Base-by-base conservation (phyloP, 1,140 invertebrate genomes). In the Aphidius gifuensis region DNA sequence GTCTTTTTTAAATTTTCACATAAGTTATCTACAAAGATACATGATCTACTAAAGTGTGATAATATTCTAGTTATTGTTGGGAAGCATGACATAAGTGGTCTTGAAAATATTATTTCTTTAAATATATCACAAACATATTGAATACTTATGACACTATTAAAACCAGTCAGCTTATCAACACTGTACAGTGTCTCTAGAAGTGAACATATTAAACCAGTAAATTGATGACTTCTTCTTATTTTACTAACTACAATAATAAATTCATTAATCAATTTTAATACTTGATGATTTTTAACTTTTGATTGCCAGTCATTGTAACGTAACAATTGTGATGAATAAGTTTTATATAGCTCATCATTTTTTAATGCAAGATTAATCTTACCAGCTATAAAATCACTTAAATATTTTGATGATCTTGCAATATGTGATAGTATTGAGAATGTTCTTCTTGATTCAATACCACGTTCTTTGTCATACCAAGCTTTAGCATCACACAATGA, bases 181-280 rank as follows among this genome's bases (percentile, higher is more conserved):
- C 74, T 79, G 11, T 50, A 61, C 9, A 81, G 51, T 39, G 73
- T 60, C 58, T 69, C 66, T 42, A 67, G 42, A 60, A 80, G 71
- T 6, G 78, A 73, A 60, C 68, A 77, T 48, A 81, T 66, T 46
- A 80, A 67, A n/a, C 78, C 78, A 58, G 72, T 74, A 62, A 80
- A 81, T 56, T 81, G 79, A 70, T 80, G 74, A 7, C 78, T 68
- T 66, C 78, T 74, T 69, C 79, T 80, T 64, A 78, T 71, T 32
- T 32, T 32, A 38, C 65, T 61, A 11, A 72, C 69, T 42, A 80
- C 64, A 16, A 71, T 68, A 42, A 79, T 68, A 11, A 79, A 78
- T 16, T 80, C 69, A 9, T 74, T 16, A 32, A 80, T 64, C 47
- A 82, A 65, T 32, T 75, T 66, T 9, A 82, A 61, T 54, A 80